A percentile compares a stretch with the other conserved stretches of the same genome.
These are phyloP conservation scores for Drosophila neocordata DNA, from an alignment of 1,140 invertebrate species.

Conservation along the genomic window DNA sequence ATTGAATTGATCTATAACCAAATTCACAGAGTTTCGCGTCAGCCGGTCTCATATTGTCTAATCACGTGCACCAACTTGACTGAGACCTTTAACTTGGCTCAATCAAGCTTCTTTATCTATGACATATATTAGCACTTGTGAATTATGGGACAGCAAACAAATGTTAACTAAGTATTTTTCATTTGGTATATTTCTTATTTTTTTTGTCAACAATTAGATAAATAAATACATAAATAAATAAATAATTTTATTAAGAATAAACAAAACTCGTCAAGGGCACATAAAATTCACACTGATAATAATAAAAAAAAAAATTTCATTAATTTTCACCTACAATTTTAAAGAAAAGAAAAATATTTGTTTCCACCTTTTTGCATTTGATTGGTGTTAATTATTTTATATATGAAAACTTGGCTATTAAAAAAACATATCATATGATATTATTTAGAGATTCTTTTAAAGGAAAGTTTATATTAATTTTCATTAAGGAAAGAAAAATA, in stretches of 20 bases:
- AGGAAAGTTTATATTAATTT: slow-evolving; percentile 9
- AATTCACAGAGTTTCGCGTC: not conserved
- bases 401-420: slow-evolving; percentile 35
- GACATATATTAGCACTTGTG: slow-evolving; percentile 69
- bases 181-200: slow-evolving; percentile 25
- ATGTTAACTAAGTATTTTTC: slow-evolving; percentile 43
- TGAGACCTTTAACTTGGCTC: slow-evolving; percentile 1
- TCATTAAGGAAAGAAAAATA: not conserved
- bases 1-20: slow-evolving; percentile 6
- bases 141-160: slow-evolving; percentile 60
- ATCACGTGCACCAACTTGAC: slow-evolving; percentile 53
- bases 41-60: slow-evolving; percentile 13
- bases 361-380: slow-evolving; percentile 43
- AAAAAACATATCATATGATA: slow-evolving; percentile 60
- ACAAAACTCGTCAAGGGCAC: slow-evolving; percentile 58
- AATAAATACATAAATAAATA: slow-evolving; percentile 54
- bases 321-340: slow-evolving; percentile 58
- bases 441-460: slow-evolving; percentile 23
- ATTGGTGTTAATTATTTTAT: slow-evolving; percentile 60
- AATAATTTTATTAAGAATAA: slow-evolving; percentile 41
- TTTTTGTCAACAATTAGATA: slow-evolving; percentile 56
- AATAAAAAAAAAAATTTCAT: slow-evolving; percentile 55
- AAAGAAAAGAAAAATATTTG: slow-evolving; percentile 32
- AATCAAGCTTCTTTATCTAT: slow-evolving; percentile 46
- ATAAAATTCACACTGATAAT: slow-evolving; percentile 59